Evolutionary conservation across 1,140 invertebrate species (phyloP).

Genomic region (Drosophila erecta): DNA sequence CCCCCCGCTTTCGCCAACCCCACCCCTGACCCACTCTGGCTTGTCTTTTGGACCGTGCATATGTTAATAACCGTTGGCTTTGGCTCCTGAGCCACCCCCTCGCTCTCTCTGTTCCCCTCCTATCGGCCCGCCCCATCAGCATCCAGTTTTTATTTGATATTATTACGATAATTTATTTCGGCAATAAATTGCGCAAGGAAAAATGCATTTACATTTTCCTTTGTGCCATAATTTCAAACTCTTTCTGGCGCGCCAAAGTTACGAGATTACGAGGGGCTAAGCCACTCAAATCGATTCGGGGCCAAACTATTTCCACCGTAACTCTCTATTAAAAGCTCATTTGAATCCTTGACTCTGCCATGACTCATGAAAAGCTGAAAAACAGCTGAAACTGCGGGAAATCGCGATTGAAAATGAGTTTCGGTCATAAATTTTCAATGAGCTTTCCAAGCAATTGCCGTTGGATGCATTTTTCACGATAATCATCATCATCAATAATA

Average conservation of each 20-base stretch:
- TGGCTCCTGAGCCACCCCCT: conserved; percentile 55
- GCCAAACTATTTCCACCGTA: conserved; percentile 21
- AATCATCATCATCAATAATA: conserved; percentile 46
- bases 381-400: conserved; percentile 16
- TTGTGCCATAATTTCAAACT: conserved; percentile 76
- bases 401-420: conserved; percentile 28
- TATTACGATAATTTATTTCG: conserved; percentile 82
- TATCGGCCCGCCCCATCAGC: neutral
- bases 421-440: conserved; percentile 59
- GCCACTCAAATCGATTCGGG: conserved; percentile 26
- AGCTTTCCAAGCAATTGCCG: conserved; percentile 59
- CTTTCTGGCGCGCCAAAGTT: conserved; percentile 20
- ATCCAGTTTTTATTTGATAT: conserved; percentile 74
- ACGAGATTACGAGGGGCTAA: conserved; percentile 35
- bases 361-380: conserved; percentile 47
- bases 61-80: conserved; percentile 82
- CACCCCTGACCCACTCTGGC: conserved; percentile 14
- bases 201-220: conserved; percentile 78
- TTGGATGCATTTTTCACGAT: conserved; percentile 32
- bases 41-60: conserved; percentile 62
- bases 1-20: neutral
- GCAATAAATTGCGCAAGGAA: conserved; percentile 75
- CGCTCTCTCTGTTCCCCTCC: neutral
- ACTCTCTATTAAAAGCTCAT: conserved; percentile 53
- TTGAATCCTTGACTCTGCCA: conserved; percentile 29